Evolutionary conservation across 1,140 invertebrate species (phyloP), one percentile per base, ranked within the genome.

Genomic region (Bemisia tabaci): DNA sequence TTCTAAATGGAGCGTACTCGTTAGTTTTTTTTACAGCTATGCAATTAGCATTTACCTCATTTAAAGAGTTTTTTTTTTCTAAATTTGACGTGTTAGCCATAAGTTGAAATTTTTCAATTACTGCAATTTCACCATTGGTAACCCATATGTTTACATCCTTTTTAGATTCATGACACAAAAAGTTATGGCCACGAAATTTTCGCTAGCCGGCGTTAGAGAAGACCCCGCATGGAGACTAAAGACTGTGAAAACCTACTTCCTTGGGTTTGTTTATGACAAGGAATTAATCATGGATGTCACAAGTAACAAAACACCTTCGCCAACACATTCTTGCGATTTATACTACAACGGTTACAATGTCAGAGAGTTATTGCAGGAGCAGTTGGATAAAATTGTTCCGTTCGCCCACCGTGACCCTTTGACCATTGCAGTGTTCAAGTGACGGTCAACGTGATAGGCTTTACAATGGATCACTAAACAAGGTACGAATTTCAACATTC

Each of bases 181-280:
- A 78, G 84, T 87, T 5, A 85, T 89, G 79, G 86, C 87, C 17
- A 82, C 88, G 71, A 81, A 87, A 67, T 87, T 90, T 69, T 83
- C 84, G 48, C 74, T 91, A 22, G 84, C 84, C 22, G 86, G 85
- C 22, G 79, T 88, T 2, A 85, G 84, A 66, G 82, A 85, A 48
- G 73, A 48, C 17, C 33, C 33, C 5, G 33, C 5, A 48, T 87
- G 59, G 82, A 81, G 25, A 82, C 88, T 5, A 82, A 78, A 83
- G 23, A 81, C 87, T 68, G 81, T 89, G 74, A 87, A 87, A 74
- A 78, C 82, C 22, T 81, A 83, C 23, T 91, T 91, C 71, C 84
- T 83, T 67, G 77, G 82, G 23, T 76, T 87, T n/a, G 83, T 88
- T 0, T 76, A 78, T 61, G 81, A 83, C 11, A 82, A 83, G 67